These are phyloP conservation scores for Tiliqua scincoides DNA, from an alignment of 2,113 vertebrate genomes.

Conservation along the genomic window DNA sequence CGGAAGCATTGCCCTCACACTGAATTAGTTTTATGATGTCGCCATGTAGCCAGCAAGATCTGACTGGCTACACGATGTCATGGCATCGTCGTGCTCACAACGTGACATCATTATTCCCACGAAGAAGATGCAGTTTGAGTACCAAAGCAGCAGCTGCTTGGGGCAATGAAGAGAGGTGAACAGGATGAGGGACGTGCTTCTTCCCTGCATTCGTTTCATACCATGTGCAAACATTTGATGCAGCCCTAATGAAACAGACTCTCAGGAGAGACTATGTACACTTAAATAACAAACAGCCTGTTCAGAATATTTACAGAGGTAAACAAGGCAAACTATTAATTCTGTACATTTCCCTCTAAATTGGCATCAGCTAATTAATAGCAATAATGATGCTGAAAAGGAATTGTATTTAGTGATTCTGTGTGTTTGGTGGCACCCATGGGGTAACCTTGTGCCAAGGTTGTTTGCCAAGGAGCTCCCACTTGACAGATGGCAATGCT, in stretches of 20 bases:
- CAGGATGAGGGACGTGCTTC: neutral
- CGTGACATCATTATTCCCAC: neutral
- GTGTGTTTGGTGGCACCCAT: neutral
- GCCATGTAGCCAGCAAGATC: too few species aligned
- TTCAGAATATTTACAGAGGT: neutral
- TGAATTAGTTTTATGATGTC: too few species aligned
- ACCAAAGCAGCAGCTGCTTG: neutral
- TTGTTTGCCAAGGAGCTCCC: neutral
- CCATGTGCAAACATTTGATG: neutral
- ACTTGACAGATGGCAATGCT: neutral
- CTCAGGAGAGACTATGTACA: neutral
- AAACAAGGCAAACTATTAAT: neutral
- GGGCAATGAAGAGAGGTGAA: neutral
- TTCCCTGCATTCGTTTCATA: neutral
- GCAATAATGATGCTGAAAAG: neutral
- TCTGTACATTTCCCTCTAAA: neutral
- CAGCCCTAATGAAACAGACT: neutral
- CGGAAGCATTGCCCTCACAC: too few species aligned
- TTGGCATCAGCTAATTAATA: neutral
- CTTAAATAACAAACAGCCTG: neutral
- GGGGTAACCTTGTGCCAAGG: slow-evolving; percentile 4
- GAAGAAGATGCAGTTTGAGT: neutral
- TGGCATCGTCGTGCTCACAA: neutral
- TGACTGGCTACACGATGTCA: neutral
- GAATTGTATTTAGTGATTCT: neutral